These are phyloP conservation scores for Rhopalosiphum nymphaeae DNA, from an alignment of 2,888 invertebrate species.

Conservation along the genomic window DNA sequence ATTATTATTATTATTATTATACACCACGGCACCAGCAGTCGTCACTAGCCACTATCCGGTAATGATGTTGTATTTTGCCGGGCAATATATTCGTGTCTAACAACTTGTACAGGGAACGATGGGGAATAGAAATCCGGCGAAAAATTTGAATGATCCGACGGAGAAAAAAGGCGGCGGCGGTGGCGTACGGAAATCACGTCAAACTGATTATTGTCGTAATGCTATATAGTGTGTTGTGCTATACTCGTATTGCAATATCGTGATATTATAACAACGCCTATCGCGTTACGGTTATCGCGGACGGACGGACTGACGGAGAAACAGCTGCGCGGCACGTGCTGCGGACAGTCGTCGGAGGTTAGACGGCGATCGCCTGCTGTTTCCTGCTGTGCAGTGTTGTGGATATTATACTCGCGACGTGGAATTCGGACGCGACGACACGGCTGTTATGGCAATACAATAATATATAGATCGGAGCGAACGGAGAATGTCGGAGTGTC, in stretches of 20 bases:
- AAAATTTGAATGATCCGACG: not conserved
- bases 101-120: not conserved
- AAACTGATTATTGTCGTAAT: too few species aligned
- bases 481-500: not conserved
- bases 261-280: not conserved
- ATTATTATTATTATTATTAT: not conserved
- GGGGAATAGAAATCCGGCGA: not conserved
- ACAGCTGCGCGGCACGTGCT: not conserved
- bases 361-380: not conserved
- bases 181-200: too few species aligned
- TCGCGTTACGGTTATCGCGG: not conserved
- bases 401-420: not conserved
- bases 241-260: too few species aligned
- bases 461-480: constrained; percentile 13
- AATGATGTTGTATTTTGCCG: not conserved
- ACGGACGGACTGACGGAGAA: not conserved
- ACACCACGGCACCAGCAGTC: not conserved
- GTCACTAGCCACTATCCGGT: not conserved
- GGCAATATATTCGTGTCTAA: not conserved
- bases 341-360: not conserved
- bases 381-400: not conserved
- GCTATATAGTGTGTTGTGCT: too few species aligned
- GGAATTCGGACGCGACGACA: not conserved
- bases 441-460: not conserved
- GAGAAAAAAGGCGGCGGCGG: too few species aligned